Base-by-base conservation (phyloP, 1,140 invertebrate genomes). In the Gryon sp. region DNA sequence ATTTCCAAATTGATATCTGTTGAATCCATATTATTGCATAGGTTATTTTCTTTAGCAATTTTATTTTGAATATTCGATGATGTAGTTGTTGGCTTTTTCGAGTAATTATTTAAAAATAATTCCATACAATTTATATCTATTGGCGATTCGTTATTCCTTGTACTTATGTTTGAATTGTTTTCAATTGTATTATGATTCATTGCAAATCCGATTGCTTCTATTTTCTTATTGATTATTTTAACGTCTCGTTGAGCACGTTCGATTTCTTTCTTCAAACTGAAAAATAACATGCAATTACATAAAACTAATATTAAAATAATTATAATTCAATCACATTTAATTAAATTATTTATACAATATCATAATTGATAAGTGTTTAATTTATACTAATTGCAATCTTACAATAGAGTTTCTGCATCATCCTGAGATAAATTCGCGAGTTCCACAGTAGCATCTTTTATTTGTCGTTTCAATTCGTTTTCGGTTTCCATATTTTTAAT, bases 401-500 rank as follows among this genome's bases (percentile, higher is more conserved):
- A 72, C 74, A 52, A 52, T 60, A 41, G 2, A 15, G 62, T 62
- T n/a, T 66, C 53, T 26, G 12, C n/a, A 28, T 77, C 45, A 2
- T 72, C 38, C 11, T 72, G 8, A 8, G 38, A 52, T 20, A 8
- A 0, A 34, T 0, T 6, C 14, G 20, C 8, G 18, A 77, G 43
- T 55, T 55, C 46, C 2, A 34, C 22, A n/a, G 30, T 43, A 7
- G 40, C 30, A 32, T 50, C 18, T 36, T 40, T 24, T 26, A 78
- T 66, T 52, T 76, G 6, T 46, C 60, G 4, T 50, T 55, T 32
- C 2, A 78, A 18, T 24, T 5, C n/a, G 12, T 79, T 52, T 11
- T 83, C 32, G 12, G 53, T 52, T 32, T 53, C 62, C 2, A 65
- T 40, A 26, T 18, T 43, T 11, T 80, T 18, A 18, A 82, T 57